phyloP scores from a whole-genome alignment of 2,888 invertebrate genomes.

The Himalopsyche kuldschensis region DNA sequence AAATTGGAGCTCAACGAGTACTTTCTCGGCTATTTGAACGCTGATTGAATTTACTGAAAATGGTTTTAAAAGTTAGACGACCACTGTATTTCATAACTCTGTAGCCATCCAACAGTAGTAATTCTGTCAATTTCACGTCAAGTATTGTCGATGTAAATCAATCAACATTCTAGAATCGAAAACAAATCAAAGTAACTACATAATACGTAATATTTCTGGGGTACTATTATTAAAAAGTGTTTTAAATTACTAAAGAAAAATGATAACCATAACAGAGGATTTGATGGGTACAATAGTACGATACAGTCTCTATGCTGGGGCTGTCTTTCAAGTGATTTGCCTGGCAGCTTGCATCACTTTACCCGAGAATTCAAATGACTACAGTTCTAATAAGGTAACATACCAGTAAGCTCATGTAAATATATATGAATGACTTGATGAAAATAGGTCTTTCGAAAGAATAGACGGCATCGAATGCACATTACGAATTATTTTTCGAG shows the following conservation, averaged over 20 bases:
- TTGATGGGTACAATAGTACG: constrained; percentile 73
- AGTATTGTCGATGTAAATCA: neutral
- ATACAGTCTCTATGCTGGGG: constrained; percentile 82
- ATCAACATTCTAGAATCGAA: neutral
- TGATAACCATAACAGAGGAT: constrained; percentile 57
- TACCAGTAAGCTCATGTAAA: too few species aligned
- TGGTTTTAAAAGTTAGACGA: too few species aligned
- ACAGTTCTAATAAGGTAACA: constrained; percentile 55
- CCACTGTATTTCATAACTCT: too few species aligned
- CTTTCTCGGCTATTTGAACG: too few species aligned
- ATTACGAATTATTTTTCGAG: too few species aligned
- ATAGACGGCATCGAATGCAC: neutral
- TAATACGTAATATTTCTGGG: neutral
- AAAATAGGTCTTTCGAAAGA: neutral
- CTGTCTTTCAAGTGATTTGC: constrained; percentile 84
- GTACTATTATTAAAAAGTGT: neutral
- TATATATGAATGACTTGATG: neutral
- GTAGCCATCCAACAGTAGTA: too few species aligned
- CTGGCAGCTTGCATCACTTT: constrained; percentile 80
- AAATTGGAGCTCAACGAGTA: too few species aligned
- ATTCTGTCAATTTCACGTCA: neutral
- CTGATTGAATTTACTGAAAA: too few species aligned
- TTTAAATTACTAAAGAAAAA: neutral
- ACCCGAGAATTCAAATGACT: constrained; percentile 65
- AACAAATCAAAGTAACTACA: neutral